Conservation (phyloP, 2,113 vertebrate genomes). For the Paralichthys olivaceus region DNA sequence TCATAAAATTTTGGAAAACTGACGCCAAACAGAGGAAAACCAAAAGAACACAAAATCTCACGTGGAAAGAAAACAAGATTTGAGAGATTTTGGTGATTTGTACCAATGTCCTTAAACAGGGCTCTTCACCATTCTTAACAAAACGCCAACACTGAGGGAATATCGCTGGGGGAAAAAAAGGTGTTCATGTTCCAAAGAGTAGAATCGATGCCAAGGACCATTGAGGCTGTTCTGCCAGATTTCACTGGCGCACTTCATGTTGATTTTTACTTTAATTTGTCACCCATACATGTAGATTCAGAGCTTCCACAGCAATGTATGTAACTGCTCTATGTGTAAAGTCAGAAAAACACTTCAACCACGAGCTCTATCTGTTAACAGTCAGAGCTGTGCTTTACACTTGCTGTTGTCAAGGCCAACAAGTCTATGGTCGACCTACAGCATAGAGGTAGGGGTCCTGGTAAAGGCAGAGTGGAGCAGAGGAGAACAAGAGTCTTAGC, state of each 20-base stretch:
- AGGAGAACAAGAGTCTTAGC: slow-evolving; percentile 70
- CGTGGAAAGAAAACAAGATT: too few relatives aligned
- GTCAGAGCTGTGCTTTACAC: slow-evolving; percentile 25
- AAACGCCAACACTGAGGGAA: neutral
- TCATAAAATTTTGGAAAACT: too few relatives aligned
- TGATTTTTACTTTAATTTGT: neutral
- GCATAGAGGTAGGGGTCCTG: slow-evolving; percentile 63
- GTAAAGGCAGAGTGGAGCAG: slow-evolving; percentile 60
- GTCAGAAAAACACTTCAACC: neutral
- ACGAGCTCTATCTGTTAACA: neutral
- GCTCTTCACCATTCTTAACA: neutral
- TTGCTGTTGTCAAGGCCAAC: slow-evolving; percentile 26
- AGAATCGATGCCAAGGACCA: neutral
- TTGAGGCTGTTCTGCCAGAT: neutral
- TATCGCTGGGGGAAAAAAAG: neutral
- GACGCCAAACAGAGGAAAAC: too few relatives aligned
- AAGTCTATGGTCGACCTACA: slow-evolving; percentile 32
- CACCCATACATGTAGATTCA: neutral
- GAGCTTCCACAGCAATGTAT: neutral
- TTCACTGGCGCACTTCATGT: neutral
- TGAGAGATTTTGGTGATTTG: neutral
- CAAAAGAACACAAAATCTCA: too few relatives aligned
- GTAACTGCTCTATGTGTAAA: neutral
- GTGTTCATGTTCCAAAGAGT: neutral
- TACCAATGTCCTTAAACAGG: too few relatives aligned